Conservation (phyloP, 2,797 vertebrate genomes). For the Kryptopterus vitreolus region DNA sequence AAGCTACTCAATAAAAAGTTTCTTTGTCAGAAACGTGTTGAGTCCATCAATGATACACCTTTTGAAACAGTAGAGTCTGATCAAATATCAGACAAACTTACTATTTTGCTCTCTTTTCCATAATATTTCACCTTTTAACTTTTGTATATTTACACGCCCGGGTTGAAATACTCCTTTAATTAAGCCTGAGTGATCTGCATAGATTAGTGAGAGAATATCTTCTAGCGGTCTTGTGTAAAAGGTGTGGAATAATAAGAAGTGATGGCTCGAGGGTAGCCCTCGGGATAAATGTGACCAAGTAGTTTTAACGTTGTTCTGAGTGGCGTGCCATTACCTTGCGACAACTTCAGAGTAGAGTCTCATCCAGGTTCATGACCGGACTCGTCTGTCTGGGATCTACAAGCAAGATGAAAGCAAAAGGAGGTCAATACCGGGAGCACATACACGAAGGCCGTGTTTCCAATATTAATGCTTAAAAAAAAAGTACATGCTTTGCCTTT, state of each 20-base stretch:
- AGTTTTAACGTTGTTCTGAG: neutral
- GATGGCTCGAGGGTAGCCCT: neutral
- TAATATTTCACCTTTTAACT: neutral
- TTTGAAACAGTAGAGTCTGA: neutral
- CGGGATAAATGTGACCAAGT: neutral
- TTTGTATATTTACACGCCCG: too few relatives aligned
- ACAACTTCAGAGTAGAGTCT: conserved; percentile 86
- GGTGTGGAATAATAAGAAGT: neutral
- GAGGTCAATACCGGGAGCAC: neutral
- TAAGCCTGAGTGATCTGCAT: neutral
- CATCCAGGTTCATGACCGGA: conserved; percentile 87
- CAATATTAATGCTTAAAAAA: too few relatives aligned
- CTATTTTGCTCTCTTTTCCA: neutral
- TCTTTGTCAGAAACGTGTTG: neutral
- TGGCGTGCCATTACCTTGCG: conserved; percentile 78
- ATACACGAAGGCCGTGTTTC: neutral
- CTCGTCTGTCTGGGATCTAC: conserved; percentile 70
- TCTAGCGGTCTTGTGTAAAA: neutral
- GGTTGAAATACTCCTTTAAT: too few relatives aligned
- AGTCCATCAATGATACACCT: neutral
- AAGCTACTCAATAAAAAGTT: neutral
- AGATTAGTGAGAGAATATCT: neutral
- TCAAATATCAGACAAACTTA: neutral
- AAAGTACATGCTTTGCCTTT: neutral
- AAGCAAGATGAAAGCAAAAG: conserved; percentile 14